phyloP scores from a whole-genome alignment of 1,140 invertebrate species.

The Elymnias hypermnestra region DNA sequence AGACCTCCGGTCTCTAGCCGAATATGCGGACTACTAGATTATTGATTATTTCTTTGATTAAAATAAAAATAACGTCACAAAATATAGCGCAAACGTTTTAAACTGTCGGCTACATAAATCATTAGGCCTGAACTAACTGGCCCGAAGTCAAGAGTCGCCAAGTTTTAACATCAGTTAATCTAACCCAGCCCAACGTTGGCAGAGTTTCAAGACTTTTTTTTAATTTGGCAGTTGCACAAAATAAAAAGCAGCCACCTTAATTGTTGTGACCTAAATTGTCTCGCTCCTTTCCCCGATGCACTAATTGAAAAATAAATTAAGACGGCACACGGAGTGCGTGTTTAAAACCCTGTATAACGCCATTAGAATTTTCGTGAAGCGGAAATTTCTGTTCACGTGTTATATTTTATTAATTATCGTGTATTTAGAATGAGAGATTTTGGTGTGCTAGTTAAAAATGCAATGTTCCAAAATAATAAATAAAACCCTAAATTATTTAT shows the following conservation, averaged over 20 bases:
- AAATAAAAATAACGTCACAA: too few species aligned
- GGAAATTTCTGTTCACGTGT: not conserved
- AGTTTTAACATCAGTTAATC: constrained; percentile 24
- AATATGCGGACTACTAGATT: too few species aligned
- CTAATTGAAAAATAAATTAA: constrained; percentile 25
- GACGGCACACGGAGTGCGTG: constrained; percentile 2
- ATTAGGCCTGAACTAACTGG: constrained; percentile 11
- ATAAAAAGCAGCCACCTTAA: constrained; percentile 34
- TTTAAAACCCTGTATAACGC: too few species aligned
- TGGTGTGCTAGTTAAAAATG: too few species aligned
- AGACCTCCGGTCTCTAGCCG: too few species aligned
- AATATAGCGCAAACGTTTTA: not conserved
- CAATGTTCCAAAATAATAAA: too few species aligned
- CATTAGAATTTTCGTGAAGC: not conserved
- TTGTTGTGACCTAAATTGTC: constrained; percentile 31
- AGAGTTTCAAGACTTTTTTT: constrained; percentile 31
- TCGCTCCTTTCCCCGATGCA: constrained; percentile 18
- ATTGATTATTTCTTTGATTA: too few species aligned
- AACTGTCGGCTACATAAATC: constrained; percentile 13
- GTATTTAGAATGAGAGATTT: too few species aligned
- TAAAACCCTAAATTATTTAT: too few species aligned
- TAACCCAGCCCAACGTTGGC: constrained; percentile 21
- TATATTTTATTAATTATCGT: too few species aligned
- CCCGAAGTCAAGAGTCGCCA: constrained; percentile 15
- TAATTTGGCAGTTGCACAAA: constrained; percentile 34